These are phyloP conservation scores for Stegana nigrithorax DNA, from an alignment of 2,888 invertebrate genomes.

Conservation along the genomic window DNA sequence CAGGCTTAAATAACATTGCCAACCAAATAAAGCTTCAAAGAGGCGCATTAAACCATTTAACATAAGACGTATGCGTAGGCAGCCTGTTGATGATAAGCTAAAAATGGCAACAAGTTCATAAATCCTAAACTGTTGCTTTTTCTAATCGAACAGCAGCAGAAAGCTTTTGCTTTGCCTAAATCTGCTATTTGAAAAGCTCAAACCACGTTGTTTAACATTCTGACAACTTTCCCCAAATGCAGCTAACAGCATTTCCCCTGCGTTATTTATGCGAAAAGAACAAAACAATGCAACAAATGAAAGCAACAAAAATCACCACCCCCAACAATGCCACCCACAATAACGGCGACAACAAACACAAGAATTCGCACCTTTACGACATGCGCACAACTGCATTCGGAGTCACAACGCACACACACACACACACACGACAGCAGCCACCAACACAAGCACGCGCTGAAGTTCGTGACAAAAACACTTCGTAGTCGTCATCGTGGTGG, in stretches of 20 bases:
- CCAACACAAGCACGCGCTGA: not conserved
- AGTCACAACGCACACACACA: constrained; percentile 35
- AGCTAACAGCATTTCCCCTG: not conserved
- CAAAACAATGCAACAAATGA: constrained; percentile 31
- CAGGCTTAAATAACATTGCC: too few relatives aligned
- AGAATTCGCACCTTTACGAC: constrained; percentile 54
- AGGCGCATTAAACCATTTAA: constrained; percentile 16
- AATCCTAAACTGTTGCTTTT: constrained; percentile 33
- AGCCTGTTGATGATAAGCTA: constrained; percentile 4
- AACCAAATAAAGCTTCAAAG: too few relatives aligned
- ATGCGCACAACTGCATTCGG: constrained; percentile 49
- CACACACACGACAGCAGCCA: constrained; percentile 30
- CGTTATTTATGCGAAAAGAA: not conserved
- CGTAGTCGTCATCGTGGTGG: constrained; percentile 6
- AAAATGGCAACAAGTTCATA: constrained; percentile 31
- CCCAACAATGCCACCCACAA: constrained; percentile 37
- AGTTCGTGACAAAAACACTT: not conserved
- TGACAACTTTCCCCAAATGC: not conserved
- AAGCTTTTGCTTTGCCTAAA: constrained; percentile 40
- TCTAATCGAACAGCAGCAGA: constrained; percentile 18
- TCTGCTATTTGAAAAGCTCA: too few relatives aligned
- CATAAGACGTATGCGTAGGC: constrained; percentile 8
- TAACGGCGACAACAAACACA: constrained; percentile 16
- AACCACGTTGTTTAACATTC: too few relatives aligned
- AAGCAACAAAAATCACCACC: constrained; percentile 23